phyloP scores from a whole-genome alignment of 2,113 vertebrate species.

The Syngnathus scovelli region DNA sequence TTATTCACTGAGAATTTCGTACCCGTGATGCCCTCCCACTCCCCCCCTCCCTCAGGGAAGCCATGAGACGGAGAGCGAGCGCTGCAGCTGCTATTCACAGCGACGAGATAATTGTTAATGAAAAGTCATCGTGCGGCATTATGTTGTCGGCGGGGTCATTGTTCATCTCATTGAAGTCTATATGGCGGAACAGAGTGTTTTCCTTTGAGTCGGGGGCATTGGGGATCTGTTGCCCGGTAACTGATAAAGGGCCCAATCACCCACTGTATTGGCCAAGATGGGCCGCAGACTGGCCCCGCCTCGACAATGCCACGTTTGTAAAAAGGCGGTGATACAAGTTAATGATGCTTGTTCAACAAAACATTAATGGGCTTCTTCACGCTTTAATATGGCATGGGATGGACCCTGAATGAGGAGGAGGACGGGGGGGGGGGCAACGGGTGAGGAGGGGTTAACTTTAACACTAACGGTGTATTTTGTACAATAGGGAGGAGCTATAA shows the following conservation, averaged over 20 bases:
- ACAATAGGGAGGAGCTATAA: slow-evolving; percentile 45
- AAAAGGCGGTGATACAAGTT: slow-evolving; percentile 98
- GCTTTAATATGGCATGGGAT: slow-evolving; percentile 90
- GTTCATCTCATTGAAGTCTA: slow-evolving; percentile 98
- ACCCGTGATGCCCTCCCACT: slow-evolving; percentile 35
- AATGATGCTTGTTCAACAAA: slow-evolving; percentile 96
- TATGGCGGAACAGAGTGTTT: slow-evolving; percentile 93
- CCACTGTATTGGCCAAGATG: slow-evolving; percentile 94
- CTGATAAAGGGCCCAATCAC: slow-evolving; percentile 94
- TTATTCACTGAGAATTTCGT: slow-evolving; percentile 71
- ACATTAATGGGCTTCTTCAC: slow-evolving; percentile 97
- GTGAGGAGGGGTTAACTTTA: slow-evolving; percentile 29
- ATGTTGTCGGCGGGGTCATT: slow-evolving; percentile 98
- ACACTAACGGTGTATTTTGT: slow-evolving; percentile 56
- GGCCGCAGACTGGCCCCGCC: slow-evolving; percentile 84
- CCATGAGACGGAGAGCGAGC: slow-evolving; percentile 82
- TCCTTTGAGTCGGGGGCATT: slow-evolving; percentile 99
- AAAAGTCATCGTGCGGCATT: slow-evolving; percentile 99
- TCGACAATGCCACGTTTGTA: slow-evolving; percentile 91
- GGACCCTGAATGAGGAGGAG: slow-evolving; percentile 69
- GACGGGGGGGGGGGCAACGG: slow-evolving; percentile 71
- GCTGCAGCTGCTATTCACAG: slow-evolving; percentile 99
- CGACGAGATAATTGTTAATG: slow-evolving; percentile 99
- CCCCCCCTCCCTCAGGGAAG: slow-evolving; percentile 31
- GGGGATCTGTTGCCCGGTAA: slow-evolving; percentile 98